Conservation (phyloP, 2,113 vertebrate genomes). For the Tichodroma muraria region DNA sequence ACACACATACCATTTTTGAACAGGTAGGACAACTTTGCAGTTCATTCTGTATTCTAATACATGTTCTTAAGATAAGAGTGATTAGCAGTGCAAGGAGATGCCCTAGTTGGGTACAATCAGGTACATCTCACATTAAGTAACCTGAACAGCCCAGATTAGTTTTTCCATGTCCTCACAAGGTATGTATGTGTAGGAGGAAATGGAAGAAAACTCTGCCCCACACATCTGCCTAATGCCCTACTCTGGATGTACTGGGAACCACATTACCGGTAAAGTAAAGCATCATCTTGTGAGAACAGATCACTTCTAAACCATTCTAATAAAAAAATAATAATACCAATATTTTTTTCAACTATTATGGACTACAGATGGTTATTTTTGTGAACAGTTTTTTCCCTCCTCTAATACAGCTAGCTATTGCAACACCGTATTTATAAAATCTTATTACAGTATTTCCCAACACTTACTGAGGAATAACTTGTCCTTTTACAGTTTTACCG, state of each 20-base stretch:
- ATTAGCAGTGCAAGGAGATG: slow-evolving; percentile 36
- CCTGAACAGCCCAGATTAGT: slow-evolving; percentile 31
- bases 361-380: neutral
- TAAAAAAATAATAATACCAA: neutral
- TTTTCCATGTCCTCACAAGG: slow-evolving; percentile 21
- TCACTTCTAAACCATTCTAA: neutral
- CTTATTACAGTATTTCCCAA: neutral
- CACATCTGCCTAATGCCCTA: neutral
- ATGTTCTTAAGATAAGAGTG: neutral
- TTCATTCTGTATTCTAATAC: neutral
- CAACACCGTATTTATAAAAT: neutral
- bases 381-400: neutral
- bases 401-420: neutral
- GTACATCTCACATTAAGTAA: neutral
- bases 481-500: slow-evolving; percentile 16
- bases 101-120: neutral
- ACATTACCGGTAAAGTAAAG: neutral
- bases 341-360: neutral
- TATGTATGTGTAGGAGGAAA: slow-evolving; percentile 5
- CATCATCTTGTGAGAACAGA: neutral
- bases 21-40: neutral
- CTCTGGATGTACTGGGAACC: neutral
- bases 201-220: neutral
- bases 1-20: neutral
- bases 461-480: neutral